Conservation (phyloP, 1,140 invertebrate species). For the Nylanderia fulva region DNA sequence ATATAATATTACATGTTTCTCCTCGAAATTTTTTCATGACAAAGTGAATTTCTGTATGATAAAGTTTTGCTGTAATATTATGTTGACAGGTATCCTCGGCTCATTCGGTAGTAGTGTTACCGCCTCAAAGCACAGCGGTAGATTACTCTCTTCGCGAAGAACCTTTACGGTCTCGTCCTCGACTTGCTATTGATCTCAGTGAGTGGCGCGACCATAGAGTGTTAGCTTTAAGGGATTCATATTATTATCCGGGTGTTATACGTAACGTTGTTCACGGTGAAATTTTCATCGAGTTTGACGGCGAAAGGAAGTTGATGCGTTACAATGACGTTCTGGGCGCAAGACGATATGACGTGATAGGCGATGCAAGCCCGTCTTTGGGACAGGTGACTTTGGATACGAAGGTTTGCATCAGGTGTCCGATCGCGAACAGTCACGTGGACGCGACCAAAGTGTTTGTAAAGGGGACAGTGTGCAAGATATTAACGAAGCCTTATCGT, state of each 20-base stretch:
- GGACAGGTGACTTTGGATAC: conserved; percentile 90
- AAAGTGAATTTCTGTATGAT: too few species aligned
- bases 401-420: conserved; percentile 88
- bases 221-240: conserved; percentile 92
- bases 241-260: conserved; percentile 94
- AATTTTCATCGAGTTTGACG: conserved; percentile 84
- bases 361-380: conserved; percentile 95
- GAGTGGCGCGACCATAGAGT: conserved; percentile 97
- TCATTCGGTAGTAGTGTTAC: conserved; percentile 83
- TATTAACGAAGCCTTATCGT: conserved; percentile 90
- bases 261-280: conserved; percentile 83
- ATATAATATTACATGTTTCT: neutral
- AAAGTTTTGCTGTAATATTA: neutral
- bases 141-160: conserved; percentile 87
- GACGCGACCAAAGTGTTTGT: conserved; percentile 89
- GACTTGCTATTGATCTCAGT: conserved; percentile 90
- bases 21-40: neutral
- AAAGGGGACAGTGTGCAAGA: conserved; percentile 93
- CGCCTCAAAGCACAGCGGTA: conserved; percentile 87
- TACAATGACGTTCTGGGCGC: conserved; percentile 91
- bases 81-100: conserved; percentile 71
- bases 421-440: conserved; percentile 41
- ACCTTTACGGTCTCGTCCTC: conserved; percentile 78
- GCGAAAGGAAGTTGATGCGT: conserved; percentile 88
- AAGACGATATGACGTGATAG: conserved; percentile 95